Conservation (phyloP, 2,113 vertebrate species). For the Lycaon pictus region DNA sequence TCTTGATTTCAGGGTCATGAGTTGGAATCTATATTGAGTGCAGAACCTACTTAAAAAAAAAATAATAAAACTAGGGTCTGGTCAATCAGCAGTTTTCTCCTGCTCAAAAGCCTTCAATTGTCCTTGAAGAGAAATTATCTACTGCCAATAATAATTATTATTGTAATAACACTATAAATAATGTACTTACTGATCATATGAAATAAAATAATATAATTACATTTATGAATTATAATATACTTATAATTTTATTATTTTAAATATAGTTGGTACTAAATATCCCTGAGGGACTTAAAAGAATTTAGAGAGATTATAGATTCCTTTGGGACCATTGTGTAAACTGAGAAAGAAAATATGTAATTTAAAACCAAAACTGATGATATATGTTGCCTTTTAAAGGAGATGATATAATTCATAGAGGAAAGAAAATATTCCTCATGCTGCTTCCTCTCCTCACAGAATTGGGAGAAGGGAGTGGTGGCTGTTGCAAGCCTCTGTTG, state of each 20-base stretch:
- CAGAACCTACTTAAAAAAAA: background rate
- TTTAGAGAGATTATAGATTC: background rate
- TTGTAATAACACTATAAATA: background rate
- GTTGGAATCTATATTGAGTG: background rate
- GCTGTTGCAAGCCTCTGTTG: background rate
- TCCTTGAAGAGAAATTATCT: conserved; percentile 43
- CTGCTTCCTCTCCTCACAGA: background rate
- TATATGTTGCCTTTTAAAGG: conserved; percentile 17
- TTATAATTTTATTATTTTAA: background rate
- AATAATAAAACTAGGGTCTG: background rate
- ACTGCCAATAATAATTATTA: background rate
- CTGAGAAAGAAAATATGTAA: conserved; percentile 29
- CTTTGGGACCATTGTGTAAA: background rate
- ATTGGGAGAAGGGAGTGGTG: background rate
- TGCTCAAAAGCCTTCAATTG: conserved; percentile 17
- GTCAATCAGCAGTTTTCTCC: background rate
- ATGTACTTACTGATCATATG: background rate
- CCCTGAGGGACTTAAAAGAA: background rate
- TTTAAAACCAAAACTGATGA: conserved; percentile 25
- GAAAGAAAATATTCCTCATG: background rate
- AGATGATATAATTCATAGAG: background rate
- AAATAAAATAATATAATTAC: background rate
- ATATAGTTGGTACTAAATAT: background rate
- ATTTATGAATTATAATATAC: background rate
- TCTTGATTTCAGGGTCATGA: background rate